phyloP scores from a whole-genome alignment of 2,113 vertebrate genomes.

The Piprites chloris region DNA sequence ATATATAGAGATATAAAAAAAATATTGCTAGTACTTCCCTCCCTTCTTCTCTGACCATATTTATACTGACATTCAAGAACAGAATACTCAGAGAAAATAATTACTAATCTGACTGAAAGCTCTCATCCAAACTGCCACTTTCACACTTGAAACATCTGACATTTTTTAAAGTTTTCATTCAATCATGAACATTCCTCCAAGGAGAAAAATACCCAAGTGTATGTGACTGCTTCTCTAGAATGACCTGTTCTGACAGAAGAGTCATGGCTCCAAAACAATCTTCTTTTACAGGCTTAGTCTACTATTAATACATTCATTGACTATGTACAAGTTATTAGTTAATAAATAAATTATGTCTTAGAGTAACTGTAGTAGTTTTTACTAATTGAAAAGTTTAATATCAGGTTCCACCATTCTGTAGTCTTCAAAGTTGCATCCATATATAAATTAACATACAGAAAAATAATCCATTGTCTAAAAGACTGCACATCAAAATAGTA shows the following conservation, averaged over 20 bases:
- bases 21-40: not conserved
- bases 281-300: not conserved
- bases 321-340: constrained; percentile 31
- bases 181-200: not conserved
- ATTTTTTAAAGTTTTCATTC: constrained; percentile 28
- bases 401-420: constrained; percentile 13
- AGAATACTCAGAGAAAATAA: not conserved
- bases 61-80: not conserved
- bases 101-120: constrained; percentile 84
- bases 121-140: constrained; percentile 79
- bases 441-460: constrained; percentile 38
- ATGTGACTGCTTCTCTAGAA: not conserved
- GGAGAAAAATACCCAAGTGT: not conserved
- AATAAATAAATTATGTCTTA: constrained; percentile 62
- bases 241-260: not conserved
- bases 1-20: not conserved
- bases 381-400: constrained; percentile 44
- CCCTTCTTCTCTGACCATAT: not conserved
- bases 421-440: constrained; percentile 28
- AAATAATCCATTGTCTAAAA: constrained; percentile 40
- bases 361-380: constrained; percentile 13
- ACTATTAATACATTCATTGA: constrained; percentile 44
- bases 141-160: constrained; percentile 76
- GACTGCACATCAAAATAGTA: constrained; percentile 55
- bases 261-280: not conserved